phyloP scores from a whole-genome alignment of 2,888 invertebrate species.

The Diaperis boleti region DNA sequence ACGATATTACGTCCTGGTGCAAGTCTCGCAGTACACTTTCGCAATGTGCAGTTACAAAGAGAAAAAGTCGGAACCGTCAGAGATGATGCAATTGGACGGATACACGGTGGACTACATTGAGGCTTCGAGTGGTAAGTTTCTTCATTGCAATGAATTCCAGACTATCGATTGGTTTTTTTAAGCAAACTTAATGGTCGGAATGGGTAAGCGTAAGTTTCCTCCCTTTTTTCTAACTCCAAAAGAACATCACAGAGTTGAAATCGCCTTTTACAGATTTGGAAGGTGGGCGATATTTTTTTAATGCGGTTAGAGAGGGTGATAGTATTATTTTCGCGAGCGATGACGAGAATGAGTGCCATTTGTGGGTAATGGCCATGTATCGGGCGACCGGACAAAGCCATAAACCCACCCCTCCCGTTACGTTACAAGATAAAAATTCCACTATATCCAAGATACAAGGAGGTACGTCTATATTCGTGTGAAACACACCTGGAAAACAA shows the following conservation, averaged over 20 bases:
- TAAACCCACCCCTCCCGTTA: constrained; percentile 94
- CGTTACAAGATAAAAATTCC: constrained; percentile 83
- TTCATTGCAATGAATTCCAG: not conserved
- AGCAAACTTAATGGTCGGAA: constrained; percentile 94
- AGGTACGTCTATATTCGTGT: constrained; percentile 68
- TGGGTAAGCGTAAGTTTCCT: constrained; percentile 75
- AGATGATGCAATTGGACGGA: constrained; percentile 99
- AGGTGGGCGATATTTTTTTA: constrained; percentile 96
- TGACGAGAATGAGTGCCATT: constrained; percentile 96
- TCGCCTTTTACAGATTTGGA: constrained; percentile 78
- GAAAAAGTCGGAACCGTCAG: constrained; percentile 98
- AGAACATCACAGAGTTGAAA: constrained; percentile 43
- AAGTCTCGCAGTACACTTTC: constrained; percentile 99
- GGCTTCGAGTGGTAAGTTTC: constrained; percentile 85
- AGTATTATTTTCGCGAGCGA: constrained; percentile 96
- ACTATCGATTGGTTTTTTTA: constrained; percentile 59
- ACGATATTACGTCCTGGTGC: constrained; percentile 97
- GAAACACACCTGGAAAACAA: not conserved
- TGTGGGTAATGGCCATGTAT: constrained; percentile 99
- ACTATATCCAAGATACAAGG: constrained; percentile 92
- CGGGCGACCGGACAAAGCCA: constrained; percentile 99
- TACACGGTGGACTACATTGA: constrained; percentile 99
- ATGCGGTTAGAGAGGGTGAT: constrained; percentile 98
- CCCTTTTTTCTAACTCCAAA: constrained; percentile 44
- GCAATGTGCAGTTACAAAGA: constrained; percentile 99